phyloP scores from a whole-genome alignment of 2,888 invertebrate genomes.

The Tetranychus truncatus region DNA sequence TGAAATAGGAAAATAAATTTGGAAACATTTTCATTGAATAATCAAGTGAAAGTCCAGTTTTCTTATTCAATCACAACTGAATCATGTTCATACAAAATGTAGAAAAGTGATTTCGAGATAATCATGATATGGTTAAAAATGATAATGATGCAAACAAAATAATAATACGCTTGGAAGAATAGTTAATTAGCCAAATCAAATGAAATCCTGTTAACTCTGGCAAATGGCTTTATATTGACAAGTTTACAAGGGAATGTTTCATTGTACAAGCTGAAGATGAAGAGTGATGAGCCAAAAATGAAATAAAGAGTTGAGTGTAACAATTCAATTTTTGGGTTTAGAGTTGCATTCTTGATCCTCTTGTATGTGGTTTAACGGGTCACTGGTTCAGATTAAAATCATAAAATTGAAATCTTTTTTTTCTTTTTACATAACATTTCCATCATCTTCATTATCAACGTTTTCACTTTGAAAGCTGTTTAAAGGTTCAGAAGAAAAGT shows the following conservation, averaged over 20 bases:
- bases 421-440: background rate
- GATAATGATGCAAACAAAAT: background rate
- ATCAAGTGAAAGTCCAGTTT: background rate
- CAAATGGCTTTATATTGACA: too few relatives aligned
- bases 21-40: too few relatives aligned
- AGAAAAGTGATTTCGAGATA: too few relatives aligned
- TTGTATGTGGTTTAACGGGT: background rate
- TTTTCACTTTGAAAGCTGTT: too few relatives aligned
- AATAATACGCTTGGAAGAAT: background rate
- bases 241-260: too few relatives aligned
- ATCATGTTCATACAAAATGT: background rate
- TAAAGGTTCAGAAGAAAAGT: too few relatives aligned
- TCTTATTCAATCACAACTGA: background rate
- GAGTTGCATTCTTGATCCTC: background rate
- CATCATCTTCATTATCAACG: background rate
- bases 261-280: too few relatives aligned
- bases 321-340: too few relatives aligned
- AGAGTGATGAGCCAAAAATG: too few relatives aligned
- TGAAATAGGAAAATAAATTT: background rate
- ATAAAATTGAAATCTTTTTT: background rate
- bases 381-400: background rate
- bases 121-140: background rate
- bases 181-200: background rate
- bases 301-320: too few relatives aligned
- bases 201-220: background rate